Evolutionary conservation across 2,888 invertebrate species (phyloP), one percentile per base, ranked within the genome.

Genomic region (Metellina segmentata): DNA sequence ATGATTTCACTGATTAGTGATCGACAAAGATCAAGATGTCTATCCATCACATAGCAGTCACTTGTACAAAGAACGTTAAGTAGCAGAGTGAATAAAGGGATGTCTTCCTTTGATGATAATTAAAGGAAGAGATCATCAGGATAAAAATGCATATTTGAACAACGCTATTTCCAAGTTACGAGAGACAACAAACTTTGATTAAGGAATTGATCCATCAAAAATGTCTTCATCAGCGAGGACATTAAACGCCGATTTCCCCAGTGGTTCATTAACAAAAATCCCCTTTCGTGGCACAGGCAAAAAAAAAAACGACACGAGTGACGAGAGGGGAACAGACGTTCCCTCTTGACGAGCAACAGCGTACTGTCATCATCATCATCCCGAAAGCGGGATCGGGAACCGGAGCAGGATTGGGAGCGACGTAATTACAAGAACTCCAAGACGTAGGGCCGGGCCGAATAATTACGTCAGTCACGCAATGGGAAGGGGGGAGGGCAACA

Each of bases 381-480:
- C 34, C 34, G 34, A 34, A 34, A 34, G 34, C 34, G 34, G 34
- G 34, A 34, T 34, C 34, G 34, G 34, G 70, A 69, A n/a, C 34
- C 8, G 11, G 19, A 34, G 34, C 34, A 34, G 34, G 34, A 34
- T 34, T 34, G 34, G 34, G 34, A 34, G 61, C 48, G 34, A 75
- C 85, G 85, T 75, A 85, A 85, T 85, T 85, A 85, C 85, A 61
- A 69, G 78, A 70, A 70, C 69, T 71, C 52, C 48, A 9, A 4
- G 49, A 71, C 79, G 72, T 79, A 34, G 34, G 34, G 49, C 51
- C 52, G 20, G 79, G 79, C 79, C 79, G n/a, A 79, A 87, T 87
- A 87, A 87, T 87, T 87, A 87, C 34, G 72, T n/a, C 79, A 71
- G 79, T 87, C 72, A 79, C 79, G 87, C 71, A 72, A 78, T 8